Percentiles rank a stretch among this genome's conserved stretches.
phyloP scores from a whole-genome alignment of 2,113 vertebrate genomes.

The Rhodinocichla rosea region DNA sequence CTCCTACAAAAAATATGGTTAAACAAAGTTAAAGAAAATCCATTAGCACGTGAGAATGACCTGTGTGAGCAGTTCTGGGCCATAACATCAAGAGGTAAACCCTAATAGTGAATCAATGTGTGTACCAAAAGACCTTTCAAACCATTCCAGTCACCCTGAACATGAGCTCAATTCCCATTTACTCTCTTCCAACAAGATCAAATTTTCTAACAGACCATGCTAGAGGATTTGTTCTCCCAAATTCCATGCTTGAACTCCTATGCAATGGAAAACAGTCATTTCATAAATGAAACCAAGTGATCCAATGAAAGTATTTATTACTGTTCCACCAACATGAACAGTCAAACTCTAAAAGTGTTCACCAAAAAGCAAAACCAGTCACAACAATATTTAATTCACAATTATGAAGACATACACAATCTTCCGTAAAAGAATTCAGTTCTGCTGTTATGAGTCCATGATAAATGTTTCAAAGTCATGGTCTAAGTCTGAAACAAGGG shows the following conservation, averaged over 20 bases:
- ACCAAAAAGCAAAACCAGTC: background rate
- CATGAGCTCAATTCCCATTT: background rate
- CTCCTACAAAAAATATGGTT: background rate
- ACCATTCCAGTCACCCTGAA: background rate
- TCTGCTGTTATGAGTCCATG: slow-evolving; percentile 81
- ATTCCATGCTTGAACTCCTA: background rate
- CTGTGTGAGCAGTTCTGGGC: background rate
- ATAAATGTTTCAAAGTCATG: slow-evolving; percentile 90
- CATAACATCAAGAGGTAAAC: background rate
- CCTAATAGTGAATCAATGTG: background rate
- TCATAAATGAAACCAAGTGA: background rate
- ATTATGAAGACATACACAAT: background rate
- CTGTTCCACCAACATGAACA: background rate
- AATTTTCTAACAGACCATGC: background rate
- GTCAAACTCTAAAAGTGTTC: background rate
- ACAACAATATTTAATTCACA: background rate
- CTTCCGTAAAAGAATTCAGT: background rate
- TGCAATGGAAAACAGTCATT: background rate
- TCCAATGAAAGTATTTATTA: slow-evolving; percentile 64
- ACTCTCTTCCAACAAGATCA: background rate
- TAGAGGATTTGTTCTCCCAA: background rate
- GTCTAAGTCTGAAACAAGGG: slow-evolving; percentile 90
- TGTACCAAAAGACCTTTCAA: background rate
- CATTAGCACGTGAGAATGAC: background rate
- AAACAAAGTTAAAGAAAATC: background rate